Evolutionary conservation across 1,140 invertebrate genomes (phyloP), one percentile per base, ranked within the genome.

Genomic region (Stenopsyche tienmushanensis): DNA sequence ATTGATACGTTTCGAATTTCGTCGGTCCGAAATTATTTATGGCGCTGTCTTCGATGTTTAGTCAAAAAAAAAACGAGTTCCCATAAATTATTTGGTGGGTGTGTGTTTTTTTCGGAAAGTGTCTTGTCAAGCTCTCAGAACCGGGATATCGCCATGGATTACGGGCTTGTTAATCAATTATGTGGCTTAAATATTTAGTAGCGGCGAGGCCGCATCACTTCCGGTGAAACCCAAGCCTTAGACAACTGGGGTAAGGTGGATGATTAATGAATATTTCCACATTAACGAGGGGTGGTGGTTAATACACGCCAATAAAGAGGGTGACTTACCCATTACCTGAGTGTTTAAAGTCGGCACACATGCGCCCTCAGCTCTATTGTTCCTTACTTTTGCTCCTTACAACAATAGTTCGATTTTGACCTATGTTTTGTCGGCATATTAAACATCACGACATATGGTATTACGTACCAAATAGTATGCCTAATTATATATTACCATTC

Each of bases 231-330:
- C 52, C 13, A 24, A 24, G 21, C 49, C 8, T 9, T 21, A 52
- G 18, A 55, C 50, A 15, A 24, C 10, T 15, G 52, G 52, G 52
- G 10, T 55, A n/a, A 34, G 10, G 52, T 20, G 34, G 24, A 24
- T 58, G 55, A 58, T 58, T 58, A 58, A 58, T 58, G 55, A 58
- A 58, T 58, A 58, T 58, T 58, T 39, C 39, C 24, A 26, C 55
- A 58, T 58, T 58, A 58, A 58, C 55, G 55, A 58, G 55, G 55
- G 55, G 29, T 20, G 10, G 44, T 20, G 8, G 52, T n/a, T 2
- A 39, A 25, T 24, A 55, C 52, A 41, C 15, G 47, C 15, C 47
- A 23, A 50, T 50, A 50, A 24, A 54, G 15, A 58, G 55, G 39
- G 55, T 8, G 52, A 29, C 25, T 34, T 39, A 15, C 25, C 55